Evolutionary conservation across 2,888 invertebrate species (phyloP).

Genomic region (Amiota mariae): DNA sequence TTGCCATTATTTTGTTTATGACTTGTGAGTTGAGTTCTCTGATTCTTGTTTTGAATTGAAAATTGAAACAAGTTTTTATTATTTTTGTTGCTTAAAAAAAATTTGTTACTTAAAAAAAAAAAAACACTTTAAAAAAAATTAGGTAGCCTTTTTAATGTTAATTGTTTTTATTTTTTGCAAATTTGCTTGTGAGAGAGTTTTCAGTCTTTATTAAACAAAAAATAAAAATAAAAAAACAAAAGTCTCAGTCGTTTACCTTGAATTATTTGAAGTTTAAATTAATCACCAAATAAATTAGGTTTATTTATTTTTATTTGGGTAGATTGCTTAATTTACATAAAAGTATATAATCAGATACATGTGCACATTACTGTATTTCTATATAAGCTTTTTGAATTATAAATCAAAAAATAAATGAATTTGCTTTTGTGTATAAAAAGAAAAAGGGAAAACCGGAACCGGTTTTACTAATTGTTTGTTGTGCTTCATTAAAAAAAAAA

Average conservation of each 20-base stretch:
- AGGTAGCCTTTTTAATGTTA: constrained; percentile 23
- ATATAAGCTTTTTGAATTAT: too few species aligned
- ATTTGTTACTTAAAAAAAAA: neutral
- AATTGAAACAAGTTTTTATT: constrained; percentile 15
- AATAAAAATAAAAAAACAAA: constrained; percentile 40
- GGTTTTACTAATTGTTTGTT: too few species aligned
- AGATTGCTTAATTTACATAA: too few species aligned
- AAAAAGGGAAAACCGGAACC: too few species aligned
- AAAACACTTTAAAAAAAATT: neutral
- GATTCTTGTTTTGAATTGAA: neutral
- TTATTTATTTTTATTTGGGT: too few species aligned
- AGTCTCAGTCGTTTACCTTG: constrained; percentile 58
- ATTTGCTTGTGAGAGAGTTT: neutral
- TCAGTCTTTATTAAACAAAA: too few species aligned
- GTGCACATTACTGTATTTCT: too few species aligned
- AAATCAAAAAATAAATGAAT: too few species aligned
- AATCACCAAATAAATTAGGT: too few species aligned
- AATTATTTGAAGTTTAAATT: constrained; percentile 61
- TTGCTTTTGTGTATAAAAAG: too few species aligned
- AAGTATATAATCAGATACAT: too few species aligned
- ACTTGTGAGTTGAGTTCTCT: neutral
- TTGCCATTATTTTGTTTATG: neutral
- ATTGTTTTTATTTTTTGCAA: constrained; percentile 1
- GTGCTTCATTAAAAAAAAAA: too few species aligned
- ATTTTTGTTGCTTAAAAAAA: neutral